Conservation (phyloP, 2,113 vertebrate genomes). For the Dicentrarchus labrax region DNA sequence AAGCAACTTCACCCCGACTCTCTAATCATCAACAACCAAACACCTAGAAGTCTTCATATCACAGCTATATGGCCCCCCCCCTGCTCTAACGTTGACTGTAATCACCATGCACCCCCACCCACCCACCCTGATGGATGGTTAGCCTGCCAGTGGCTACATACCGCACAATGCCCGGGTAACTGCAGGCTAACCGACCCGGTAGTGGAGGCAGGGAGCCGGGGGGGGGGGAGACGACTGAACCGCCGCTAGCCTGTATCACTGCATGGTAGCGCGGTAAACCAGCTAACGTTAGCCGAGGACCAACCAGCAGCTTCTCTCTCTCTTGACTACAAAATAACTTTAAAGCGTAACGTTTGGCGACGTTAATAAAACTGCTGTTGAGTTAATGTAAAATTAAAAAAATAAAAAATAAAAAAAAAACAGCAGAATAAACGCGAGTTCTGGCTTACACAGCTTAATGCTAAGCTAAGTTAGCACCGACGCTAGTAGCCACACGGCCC, state of each 20-base stretch:
- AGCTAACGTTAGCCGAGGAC: not conserved
- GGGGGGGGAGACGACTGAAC: not conserved
- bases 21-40: no score
- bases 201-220: slow-evolving; percentile 15
- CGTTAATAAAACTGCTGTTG: not conserved
- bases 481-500: slow-evolving; percentile 56
- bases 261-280: slow-evolving; percentile 45
- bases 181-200: slow-evolving; percentile 33
- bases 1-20: slow-evolving; percentile 1
- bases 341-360: no score
- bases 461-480: slow-evolving; percentile 65
- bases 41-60: no score
- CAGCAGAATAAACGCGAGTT: no score
- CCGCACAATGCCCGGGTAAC: slow-evolving; percentile 66
- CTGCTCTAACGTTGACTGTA: slow-evolving; percentile 5
- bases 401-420: no score
- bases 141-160: slow-evolving; percentile 61
- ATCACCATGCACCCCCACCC: slow-evolving; percentile 7
- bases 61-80: no score
- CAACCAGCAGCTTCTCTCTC: not conserved
- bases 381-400: not conserved
- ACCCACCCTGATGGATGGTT: slow-evolving; percentile 40
- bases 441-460: not conserved
- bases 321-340: not conserved
- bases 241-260: not conserved